A percentile compares a stretch with the other conserved stretches of the same genome.
These are phyloP conservation scores for Girardinichthys multiradiatus DNA, from an alignment of 2,113 vertebrate genomes.

Conservation along the genomic window DNA sequence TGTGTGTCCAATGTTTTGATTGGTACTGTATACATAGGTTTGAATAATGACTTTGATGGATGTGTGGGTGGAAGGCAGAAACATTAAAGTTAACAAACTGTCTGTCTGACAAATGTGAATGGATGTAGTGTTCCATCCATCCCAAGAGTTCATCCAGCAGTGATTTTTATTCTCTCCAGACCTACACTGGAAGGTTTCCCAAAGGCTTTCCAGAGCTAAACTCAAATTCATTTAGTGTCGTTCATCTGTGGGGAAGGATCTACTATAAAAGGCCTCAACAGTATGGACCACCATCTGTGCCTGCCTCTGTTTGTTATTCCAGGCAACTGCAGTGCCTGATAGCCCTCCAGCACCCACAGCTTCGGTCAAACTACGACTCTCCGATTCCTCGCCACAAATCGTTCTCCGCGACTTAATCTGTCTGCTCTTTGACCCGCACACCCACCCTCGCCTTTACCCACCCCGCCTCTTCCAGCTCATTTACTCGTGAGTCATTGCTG, in stretches of 20 bases:
- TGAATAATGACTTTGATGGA: conserved; percentile 1
- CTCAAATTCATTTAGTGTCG: conserved; percentile 40
- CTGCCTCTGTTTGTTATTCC: conserved; percentile 70
- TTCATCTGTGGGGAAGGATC: conserved; percentile 30
- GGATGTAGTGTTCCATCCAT: conserved; percentile 39
- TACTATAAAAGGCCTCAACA: conserved; percentile 48
- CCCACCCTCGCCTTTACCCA: conserved; percentile 11
- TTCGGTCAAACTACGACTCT: conserved; percentile 57
- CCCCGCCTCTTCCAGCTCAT: conserved; percentile 59
- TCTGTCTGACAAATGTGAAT: conserved; percentile 31
- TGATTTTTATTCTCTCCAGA: conserved; percentile 37
- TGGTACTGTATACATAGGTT: neutral
- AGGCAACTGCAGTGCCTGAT: conserved; percentile 59
- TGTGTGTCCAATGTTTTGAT: neutral
- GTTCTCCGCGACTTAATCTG: conserved; percentile 62
- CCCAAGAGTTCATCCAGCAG: conserved; percentile 18
- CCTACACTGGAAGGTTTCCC: conserved; percentile 30
- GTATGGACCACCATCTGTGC: conserved; percentile 67
- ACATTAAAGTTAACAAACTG: conserved; percentile 12
- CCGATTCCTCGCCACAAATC: conserved; percentile 61
- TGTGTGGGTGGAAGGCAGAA: neutral
- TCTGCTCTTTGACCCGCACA: conserved; percentile 34
- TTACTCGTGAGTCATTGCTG: conserved; percentile 72
- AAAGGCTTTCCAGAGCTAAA: conserved; percentile 41
- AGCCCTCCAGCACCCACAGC: conserved; percentile 59